Evolutionary conservation across 2,113 vertebrate genomes (phyloP).

Genomic region (Notarius lentiginosus): DNA sequence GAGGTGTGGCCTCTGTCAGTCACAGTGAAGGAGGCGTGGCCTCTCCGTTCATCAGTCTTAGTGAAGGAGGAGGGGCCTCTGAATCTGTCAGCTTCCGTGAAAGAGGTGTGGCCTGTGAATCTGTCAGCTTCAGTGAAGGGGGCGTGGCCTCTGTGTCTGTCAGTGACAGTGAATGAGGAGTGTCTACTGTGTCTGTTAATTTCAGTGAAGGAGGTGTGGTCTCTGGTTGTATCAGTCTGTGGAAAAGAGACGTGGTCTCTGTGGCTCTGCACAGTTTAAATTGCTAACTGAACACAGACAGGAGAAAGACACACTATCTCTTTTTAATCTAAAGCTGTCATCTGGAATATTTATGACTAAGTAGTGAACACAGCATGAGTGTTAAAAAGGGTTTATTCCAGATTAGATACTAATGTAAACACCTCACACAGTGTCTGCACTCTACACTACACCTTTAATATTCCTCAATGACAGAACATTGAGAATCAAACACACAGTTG

Average conservation of each 20-base stretch:
- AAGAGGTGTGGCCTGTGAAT: not conserved
- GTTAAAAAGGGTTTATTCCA: slow-evolving; percentile 8
- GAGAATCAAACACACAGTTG: slow-evolving; percentile 53
- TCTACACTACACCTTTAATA: slow-evolving; percentile 62
- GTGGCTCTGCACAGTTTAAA: not conserved
- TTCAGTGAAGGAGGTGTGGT: not conserved
- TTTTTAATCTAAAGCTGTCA: not conserved
- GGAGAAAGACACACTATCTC: not conserved
- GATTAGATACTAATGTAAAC: not conserved
- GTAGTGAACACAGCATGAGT: not conserved
- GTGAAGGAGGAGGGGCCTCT: not conserved
- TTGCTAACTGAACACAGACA: not conserved
- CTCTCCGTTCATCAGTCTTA: not conserved
- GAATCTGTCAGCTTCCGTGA: too few species aligned
- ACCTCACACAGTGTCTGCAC: not conserved
- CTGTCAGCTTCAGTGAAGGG: not conserved
- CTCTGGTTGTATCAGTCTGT: not conserved
- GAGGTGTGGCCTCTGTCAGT: not conserved
- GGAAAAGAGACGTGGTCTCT: not conserved
- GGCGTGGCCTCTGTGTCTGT: not conserved
- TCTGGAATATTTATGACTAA: not conserved
- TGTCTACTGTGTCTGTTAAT: not conserved
- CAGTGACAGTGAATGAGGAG: not conserved
- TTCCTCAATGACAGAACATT: slow-evolving; percentile 58
- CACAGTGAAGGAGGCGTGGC: not conserved